Percentiles rank a stretch among this genome's conserved stretches.
phyloP scores from a whole-genome alignment of 2,888 invertebrate genomes.

The Agonopterix subpropinquella region DNA sequence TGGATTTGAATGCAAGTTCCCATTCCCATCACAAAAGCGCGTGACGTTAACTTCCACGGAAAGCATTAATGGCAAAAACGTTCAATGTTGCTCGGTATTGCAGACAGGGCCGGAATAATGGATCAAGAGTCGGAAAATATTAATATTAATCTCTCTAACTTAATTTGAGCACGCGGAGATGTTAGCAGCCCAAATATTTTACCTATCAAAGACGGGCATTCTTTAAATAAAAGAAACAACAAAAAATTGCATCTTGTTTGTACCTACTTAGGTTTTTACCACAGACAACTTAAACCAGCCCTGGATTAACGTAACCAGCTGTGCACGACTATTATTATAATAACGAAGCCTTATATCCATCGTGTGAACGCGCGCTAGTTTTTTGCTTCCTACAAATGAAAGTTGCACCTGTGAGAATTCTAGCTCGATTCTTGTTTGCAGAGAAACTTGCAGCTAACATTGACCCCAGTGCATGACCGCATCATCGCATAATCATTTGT shows the following conservation, averaged over 20 bases:
- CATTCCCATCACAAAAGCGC: slow-evolving; percentile 27
- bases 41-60: slow-evolving; percentile 42
- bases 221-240: no score
- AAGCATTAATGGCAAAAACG: slow-evolving; percentile 47
- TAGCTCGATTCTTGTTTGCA: slow-evolving; percentile 39
- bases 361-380: slow-evolving; percentile 65
- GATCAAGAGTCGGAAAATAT: background rate
- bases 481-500: background rate
- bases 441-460: slow-evolving; percentile 40
- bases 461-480: slow-evolving; percentile 8
- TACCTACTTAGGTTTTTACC: no score
- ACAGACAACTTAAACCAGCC: no score
- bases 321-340: slow-evolving; percentile 10
- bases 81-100: slow-evolving; percentile 1
- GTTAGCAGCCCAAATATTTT: no score
- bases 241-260: no score
- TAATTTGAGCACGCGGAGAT: no score
- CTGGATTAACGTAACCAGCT: background rate
- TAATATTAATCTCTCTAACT: no score
- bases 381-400: slow-evolving; percentile 68
- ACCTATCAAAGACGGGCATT: no score
- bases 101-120: background rate
- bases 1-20: slow-evolving; percentile 17
- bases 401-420: slow-evolving; percentile 68
- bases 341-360: slow-evolving; percentile 20